Evolutionary conservation across 2,888 invertebrate genomes (phyloP).

Genomic region (Mythimna vitellina): DNA sequence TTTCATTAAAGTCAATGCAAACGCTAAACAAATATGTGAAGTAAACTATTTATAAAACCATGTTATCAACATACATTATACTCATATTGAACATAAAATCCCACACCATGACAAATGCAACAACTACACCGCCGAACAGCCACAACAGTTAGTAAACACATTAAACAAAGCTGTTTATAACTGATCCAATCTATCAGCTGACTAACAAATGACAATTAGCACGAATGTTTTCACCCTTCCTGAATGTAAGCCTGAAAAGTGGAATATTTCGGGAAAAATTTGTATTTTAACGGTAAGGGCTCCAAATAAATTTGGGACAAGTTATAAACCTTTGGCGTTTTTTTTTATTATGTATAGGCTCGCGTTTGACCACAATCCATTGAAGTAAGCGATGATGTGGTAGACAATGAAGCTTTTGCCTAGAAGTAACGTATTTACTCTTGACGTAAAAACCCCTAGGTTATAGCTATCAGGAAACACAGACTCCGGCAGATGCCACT

Average conservation of each 20-base stretch:
- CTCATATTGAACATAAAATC: neutral
- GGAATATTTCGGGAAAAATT: constrained; percentile 77
- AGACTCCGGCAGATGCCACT: too few species aligned
- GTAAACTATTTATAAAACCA: neutral
- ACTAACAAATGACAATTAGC: constrained; percentile 59
- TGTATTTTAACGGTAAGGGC: constrained; percentile 68
- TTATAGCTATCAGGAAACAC: too few species aligned
- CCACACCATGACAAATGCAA: constrained; percentile 8
- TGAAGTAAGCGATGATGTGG: too few species aligned
- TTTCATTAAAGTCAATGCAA: neutral
- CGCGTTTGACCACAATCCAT: too few species aligned
- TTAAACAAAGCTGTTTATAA: constrained; percentile 55
- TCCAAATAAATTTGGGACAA: constrained; percentile 55
- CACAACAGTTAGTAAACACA: constrained; percentile 59
- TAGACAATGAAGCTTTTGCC: too few species aligned
- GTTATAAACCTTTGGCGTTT: constrained; percentile 12
- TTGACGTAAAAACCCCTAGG: too few species aligned
- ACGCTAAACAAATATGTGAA: neutral
- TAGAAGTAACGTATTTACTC: too few species aligned
- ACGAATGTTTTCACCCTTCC: constrained; percentile 70
- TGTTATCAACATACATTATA: neutral
- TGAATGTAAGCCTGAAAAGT: constrained; percentile 68
- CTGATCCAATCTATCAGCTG: constrained; percentile 50
- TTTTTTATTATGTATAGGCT: too few species aligned
- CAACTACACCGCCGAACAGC: constrained; percentile 26